Conservation (phyloP, 2,113 vertebrate species). For the Meleagris gallopavo region DNA sequence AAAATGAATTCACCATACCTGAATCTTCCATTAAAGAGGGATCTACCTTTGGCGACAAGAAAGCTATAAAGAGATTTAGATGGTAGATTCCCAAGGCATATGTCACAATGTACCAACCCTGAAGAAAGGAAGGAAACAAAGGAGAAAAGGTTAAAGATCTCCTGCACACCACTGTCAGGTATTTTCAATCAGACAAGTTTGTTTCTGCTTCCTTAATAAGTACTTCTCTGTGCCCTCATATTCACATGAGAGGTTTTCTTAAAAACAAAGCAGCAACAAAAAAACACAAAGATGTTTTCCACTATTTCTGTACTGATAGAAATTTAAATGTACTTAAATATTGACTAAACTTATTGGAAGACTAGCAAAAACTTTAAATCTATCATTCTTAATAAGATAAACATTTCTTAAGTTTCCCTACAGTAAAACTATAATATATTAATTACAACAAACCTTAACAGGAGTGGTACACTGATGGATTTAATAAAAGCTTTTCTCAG, state of each 20-base stretch:
- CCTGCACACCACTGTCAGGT: not conserved
- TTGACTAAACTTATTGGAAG: not conserved
- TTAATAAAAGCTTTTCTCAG: not conserved
- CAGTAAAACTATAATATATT: not conserved
- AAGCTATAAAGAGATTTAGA: slow-evolving; percentile 88
- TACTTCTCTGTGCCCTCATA: not conserved
- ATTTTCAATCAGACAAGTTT: not conserved
- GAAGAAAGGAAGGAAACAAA: not conserved
- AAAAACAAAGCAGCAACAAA: not conserved
- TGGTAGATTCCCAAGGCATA: slow-evolving; percentile 89
- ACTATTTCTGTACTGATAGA: not conserved
- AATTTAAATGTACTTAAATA: not conserved
- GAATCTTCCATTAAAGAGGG: slow-evolving; percentile 87
- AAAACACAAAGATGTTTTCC: not conserved
- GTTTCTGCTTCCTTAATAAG: not conserved
- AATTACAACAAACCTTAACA: not conserved
- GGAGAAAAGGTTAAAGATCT: not conserved
- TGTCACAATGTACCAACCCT: slow-evolving; percentile 90
- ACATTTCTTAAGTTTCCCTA: not conserved
- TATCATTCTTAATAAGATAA: not conserved
- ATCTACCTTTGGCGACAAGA: slow-evolving; percentile 87
- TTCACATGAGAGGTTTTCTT: not conserved
- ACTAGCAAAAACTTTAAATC: not conserved
- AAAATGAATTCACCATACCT: slow-evolving; percentile 67
- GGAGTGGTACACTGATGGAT: fast-evolving